phyloP scores from a whole-genome alignment of 2,113 vertebrate genomes.

The Mustelus asterias region DNA sequence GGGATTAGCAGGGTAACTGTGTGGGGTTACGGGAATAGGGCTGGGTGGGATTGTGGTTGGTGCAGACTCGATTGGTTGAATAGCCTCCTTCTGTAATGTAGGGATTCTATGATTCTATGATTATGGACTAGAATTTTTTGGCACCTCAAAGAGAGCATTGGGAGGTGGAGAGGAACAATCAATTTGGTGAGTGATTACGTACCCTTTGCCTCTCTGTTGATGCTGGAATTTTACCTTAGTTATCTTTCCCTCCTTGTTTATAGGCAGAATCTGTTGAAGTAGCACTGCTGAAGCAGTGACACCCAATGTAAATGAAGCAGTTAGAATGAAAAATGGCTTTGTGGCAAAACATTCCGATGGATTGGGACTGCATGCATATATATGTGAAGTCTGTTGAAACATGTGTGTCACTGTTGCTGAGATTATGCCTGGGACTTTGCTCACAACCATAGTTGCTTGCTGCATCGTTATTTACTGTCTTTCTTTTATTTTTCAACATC shows the following conservation, averaged over 20 bases:
- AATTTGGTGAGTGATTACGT: neutral
- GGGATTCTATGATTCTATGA: too few relatives aligned
- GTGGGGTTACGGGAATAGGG: too few relatives aligned
- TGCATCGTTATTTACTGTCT: neutral
- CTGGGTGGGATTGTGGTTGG: too few relatives aligned
- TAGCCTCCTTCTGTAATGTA: too few relatives aligned
- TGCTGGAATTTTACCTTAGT: neutral
- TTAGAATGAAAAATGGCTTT: conserved; percentile 1
- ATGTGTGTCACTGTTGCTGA: neutral
- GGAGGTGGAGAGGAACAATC: neutral
- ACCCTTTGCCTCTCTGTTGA: neutral
- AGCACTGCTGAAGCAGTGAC: neutral
- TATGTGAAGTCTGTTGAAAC: neutral
- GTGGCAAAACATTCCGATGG: neutral
- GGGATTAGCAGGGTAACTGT: too few relatives aligned
- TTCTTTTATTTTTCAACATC: neutral
- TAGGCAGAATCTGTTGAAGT: neutral
- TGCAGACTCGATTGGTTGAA: too few relatives aligned
- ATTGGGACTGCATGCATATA: neutral
- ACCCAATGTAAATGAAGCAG: neutral
- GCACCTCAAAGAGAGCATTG: neutral
- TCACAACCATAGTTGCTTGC: neutral
- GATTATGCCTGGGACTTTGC: neutral
- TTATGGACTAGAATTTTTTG: neutral
- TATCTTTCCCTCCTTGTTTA: neutral